Base-by-base conservation (phyloP, 2,888 invertebrate genomes). In the Incurvaria masculella region DNA sequence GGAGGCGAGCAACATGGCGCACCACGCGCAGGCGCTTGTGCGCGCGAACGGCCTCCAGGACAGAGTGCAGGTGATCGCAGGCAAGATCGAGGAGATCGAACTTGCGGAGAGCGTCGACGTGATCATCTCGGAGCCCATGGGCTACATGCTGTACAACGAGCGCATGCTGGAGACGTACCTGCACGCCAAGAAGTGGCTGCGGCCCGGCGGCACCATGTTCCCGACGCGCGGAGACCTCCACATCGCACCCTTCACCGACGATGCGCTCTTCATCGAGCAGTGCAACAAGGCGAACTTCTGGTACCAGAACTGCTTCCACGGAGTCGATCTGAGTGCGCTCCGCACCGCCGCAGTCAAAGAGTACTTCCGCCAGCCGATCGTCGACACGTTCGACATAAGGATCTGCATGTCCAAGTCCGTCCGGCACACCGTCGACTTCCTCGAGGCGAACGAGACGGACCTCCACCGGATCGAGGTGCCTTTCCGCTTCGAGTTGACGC, bases 61-160 rank as follows among this genome's bases (percentile, higher is more conserved):
- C 61, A 88, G 89, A 61, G 93, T 99, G 53, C 82, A 88, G 53
- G 97, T 99, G 4, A 88, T 99, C 58, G 91, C 97, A 10, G 98
- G 97, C 2, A 99, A 99, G 82, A 95, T 99, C 52, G 99, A 99
- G 71, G 99, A 99, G 78, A 93, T 99, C 42, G 91, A 92, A 57
- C 76, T 99, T 53, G 96, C 97, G 1, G 97, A 98, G 69, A 85
- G 83, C 61, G 97, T 99, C 18, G 98, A 99, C 74, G 88, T 97
- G 41, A 97, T 99, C 59, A 94, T 99, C 57, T 97, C 97, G 2
- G 99, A 99, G 74, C 98, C 98, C 0, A 99, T 99, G 98, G 98
- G 98, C n/a, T 99, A 99, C 68, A 98, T 99, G 98, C 78, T 99
- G 49, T 97, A 97, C 70, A 99, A 99, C 76, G 98, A 99, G 70